Base-by-base conservation (phyloP, 1,140 invertebrate genomes). In the Polypedilum vanderplanki region DNA sequence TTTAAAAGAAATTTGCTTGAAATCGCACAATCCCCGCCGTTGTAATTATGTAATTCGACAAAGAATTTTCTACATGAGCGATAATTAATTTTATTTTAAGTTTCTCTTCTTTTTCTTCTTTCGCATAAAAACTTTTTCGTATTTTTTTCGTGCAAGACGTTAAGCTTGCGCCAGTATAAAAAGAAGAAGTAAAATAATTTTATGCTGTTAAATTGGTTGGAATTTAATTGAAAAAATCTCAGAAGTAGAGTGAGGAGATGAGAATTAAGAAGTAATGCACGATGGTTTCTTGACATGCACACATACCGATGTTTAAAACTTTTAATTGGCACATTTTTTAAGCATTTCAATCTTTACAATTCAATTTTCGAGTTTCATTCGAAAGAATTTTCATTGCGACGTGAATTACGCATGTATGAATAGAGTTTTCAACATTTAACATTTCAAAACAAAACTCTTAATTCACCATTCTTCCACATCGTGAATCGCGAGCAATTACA, bases 31-130 rank as follows among this genome's bases (percentile, higher is more conserved):
- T 33, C 24, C 24, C 46, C 46, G 46, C 12, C 46, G n/a, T 12
- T 10, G 65, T 70, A 70, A 70, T 70, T 70, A 70, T 70, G 65
- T 70, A 70, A 70, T 70, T 70, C 17, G 4, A 70, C 46, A 57
- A 70, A 70, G 65, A 70, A 70, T 70, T 70, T 70, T 70, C 65
- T 70, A 20, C 15, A n/a, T 70, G 65, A 70, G 5, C 65, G 65
- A 70, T 70, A 70, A 70, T 70, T 70, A 70, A 70, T 70, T 70
- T 70, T 70, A 20, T 70, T 70, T 70, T 70, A 57, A 57, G 46
- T 57, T 57, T 57, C 46, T 57, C 46, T 57, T 15, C 46, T 57
- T 57, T 15, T 57, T 57, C 24, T 33, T 33, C 24, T 3, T 33
- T 33, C 24, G 5, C 24, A 33, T 33, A 3, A 33, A 33, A 33